A percentile compares a stretch with the other conserved stretches of the same genome.
Conservation (phyloP, 2,888 invertebrate species). For the Meliscaeva auricollis region DNA sequence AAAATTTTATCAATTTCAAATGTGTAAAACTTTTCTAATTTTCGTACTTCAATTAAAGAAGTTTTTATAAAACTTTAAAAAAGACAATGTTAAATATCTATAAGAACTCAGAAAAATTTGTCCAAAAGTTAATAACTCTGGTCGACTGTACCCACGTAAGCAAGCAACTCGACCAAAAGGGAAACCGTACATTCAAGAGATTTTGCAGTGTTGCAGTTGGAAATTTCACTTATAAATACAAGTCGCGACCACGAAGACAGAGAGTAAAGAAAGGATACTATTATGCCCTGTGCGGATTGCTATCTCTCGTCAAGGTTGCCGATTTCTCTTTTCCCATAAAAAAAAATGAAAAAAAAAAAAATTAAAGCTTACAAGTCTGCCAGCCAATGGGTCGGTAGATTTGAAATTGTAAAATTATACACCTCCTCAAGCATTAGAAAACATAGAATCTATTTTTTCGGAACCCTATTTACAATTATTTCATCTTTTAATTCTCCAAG, state of each 20-base stretch:
- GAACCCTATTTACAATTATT: neutral
- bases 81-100: too few species aligned
- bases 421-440: neutral
- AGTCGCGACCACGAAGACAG: slow-evolving; percentile 8
- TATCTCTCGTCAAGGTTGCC: slow-evolving; percentile 68
- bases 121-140: neutral
- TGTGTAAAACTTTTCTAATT: too few species aligned
- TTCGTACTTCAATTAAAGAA: too few species aligned
- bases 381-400: neutral
- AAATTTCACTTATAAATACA: slow-evolving; percentile 61
- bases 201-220: slow-evolving; percentile 58
- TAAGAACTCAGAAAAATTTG: too few species aligned
- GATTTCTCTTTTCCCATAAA: slow-evolving; percentile 65
- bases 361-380: slow-evolving; percentile 2
- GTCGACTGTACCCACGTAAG: neutral
- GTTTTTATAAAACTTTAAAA: too few species aligned
- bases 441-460: neutral
- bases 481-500: neutral
- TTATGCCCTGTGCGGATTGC: slow-evolving; percentile 60
- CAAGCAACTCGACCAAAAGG: slow-evolving; percentile 53
- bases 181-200: slow-evolving; percentile 70
- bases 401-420: neutral
- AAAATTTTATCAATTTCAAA: too few species aligned
- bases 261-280: neutral
- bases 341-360: neutral